Base-by-base conservation (phyloP, 2,888 invertebrate genomes). In the Stramonita haemastoma region DNA sequence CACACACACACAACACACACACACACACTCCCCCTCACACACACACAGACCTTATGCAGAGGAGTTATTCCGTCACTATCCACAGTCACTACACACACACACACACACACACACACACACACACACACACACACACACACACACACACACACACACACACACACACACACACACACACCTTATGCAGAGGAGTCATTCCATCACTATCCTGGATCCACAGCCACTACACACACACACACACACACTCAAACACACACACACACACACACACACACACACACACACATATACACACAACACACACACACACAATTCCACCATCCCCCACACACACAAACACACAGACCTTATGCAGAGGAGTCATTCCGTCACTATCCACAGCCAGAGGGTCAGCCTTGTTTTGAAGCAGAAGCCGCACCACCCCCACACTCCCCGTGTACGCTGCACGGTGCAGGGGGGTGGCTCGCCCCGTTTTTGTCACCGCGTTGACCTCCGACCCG, bases 381-480 rank as follows among this genome's bases (percentile, higher is more conserved):
- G 97, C 94, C 91, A 96, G 95, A 8, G 97, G 95, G 95, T 97
- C 96, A 15, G 98, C 98, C 91, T 93, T 92, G 22, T 92, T 66
- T 19, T 87, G 84, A 1, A 95, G 87, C 87, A 98, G 96, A 86
- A 97, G 96, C 92, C 97, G 96, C 0, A 98, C 97, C 91, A 98
- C 97, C 86, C 97, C 96, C 81, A 96, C 91, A 95, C 98, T 97
- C 66, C 96, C 96, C 96, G 97, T 97, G 93, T 97, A 97, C 91
- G 98, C 97, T 89, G 98, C 98, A 95, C 98, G 97, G 94, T 98
- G 98, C 89, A 99, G 96, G 0, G 98, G 97, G 81, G 98, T 98
- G 34, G 98, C 98, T 92, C 96, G 96, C 1, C 98, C 98, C 92
- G 97, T 97, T 93, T 97, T 97, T 17, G 98, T 99, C 89, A 96